Evolutionary conservation across 2,113 vertebrate genomes (phyloP), one percentile per base, ranked within the genome.

Genomic region (Chloebia gouldiae): DNA sequence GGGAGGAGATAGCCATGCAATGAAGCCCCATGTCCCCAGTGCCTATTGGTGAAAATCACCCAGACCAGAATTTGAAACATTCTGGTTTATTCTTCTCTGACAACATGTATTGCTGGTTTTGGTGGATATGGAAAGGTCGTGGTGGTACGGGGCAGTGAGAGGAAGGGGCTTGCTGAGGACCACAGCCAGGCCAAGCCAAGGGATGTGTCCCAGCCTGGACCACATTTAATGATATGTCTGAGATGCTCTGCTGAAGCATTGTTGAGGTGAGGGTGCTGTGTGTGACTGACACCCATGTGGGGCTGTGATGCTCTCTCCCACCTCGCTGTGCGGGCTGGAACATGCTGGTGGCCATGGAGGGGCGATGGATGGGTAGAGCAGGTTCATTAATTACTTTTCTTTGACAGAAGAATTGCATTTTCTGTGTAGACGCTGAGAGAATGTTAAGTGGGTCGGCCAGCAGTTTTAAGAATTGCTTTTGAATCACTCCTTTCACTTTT

Each of bases 291-390:
- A 7, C 33, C 39, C 1, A 0, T 23, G 33, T 3, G 8, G 40
- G 47, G 39, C 70, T 54, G 33, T 0, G 0, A 40, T 0, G 0
- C 1, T 2, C 35, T 37, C 0, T 1, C 53, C 40, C 19, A 40
- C 44, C 80, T 63, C 0, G 0, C 35, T 42, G 40, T 28, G 39
- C 0, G 0, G 69, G 35, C 53, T 64, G 78, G 57, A 39, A 45
- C 40, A 6, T 0, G 6, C 56, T 61, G 57, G 76, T 56, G 68
- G 45, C 45, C 6, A 8, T 59, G 56, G 63, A 86, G 47, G 12
- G n/a, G 13, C 18, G 1, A 12, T 31, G 59, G 71, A 16, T 49
- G 57, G 42, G 37, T 27, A 65, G 27, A 28, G 68, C 56, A 47
- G 31, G 45, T 77, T 86, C 16, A 42, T 86, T 79, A 83, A 82